A percentile compares a stretch with the other conserved stretches of the same genome.
phyloP scores from a whole-genome alignment of 2,888 invertebrate genomes.

The Thecocarcelia acutangulata region DNA sequence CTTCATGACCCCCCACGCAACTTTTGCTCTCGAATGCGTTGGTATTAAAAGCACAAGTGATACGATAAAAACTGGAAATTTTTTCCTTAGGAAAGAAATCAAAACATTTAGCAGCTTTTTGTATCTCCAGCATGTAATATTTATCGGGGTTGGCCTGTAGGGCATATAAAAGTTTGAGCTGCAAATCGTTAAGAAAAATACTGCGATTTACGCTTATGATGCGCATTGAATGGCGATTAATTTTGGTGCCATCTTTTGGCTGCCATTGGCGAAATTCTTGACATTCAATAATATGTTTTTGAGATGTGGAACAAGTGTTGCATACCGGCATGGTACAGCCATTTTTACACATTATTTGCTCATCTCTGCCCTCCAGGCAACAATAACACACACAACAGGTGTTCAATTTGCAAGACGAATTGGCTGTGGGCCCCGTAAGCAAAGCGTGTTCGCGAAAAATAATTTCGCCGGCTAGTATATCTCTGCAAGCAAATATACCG shows the following conservation, averaged over 20 bases:
- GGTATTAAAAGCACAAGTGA: conserved; percentile 80
- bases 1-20: conserved; percentile 75
- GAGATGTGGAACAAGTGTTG: conserved; percentile 83
- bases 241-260: conserved; percentile 80
- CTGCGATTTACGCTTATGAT: conserved; percentile 79
- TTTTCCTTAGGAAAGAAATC: conserved; percentile 77
- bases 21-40: conserved; percentile 80
- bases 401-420: conserved; percentile 82
- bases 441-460: conserved; percentile 88
- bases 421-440: conserved; percentile 86
- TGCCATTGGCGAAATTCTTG: conserved; percentile 84
- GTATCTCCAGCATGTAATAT: conserved; percentile 76
- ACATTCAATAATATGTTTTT: conserved; percentile 85
- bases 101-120: conserved; percentile 77
- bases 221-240: conserved; percentile 76
- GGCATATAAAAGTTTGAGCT: conserved; percentile 77
- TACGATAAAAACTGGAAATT: conserved; percentile 77
- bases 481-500: conserved; percentile 86
- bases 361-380: conserved; percentile 77
- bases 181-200: conserved; percentile 76
- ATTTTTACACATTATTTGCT: conserved; percentile 82
- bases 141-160: conserved; percentile 80
- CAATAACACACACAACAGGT: conserved; percentile 86
- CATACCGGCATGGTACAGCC: conserved; percentile 89
- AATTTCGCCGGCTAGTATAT: conserved; percentile 86